Evolutionary conservation across 2,113 vertebrate genomes (phyloP), one percentile per base, ranked within the genome.

Genomic region (Carassius carassius): DNA sequence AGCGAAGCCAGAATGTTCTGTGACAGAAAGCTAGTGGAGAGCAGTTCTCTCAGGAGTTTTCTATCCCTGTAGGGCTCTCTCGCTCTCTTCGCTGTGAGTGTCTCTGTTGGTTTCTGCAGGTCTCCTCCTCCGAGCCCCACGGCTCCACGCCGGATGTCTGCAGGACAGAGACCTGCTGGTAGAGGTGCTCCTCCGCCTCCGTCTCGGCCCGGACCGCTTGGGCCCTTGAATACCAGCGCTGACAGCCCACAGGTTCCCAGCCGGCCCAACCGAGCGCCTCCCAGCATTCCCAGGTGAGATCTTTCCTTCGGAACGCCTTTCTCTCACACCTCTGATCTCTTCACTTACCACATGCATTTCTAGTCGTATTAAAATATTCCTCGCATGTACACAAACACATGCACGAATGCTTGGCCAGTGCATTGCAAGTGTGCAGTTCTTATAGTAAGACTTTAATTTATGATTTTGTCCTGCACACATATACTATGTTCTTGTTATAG

Each of bases 221-320:
- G 96, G 37, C 95, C 96, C 0, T 96, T 98, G 80, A 96, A 96
- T 23, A 95, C 94, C 84, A 94, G 89, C 72, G 94, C 92, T 35
- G 97, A 98, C 7, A 95, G 95, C 89, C 97, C 97, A 0, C 97
- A 98, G 89, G 94, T 98, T 37, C 97, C 97, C 2, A 98, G 96
- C 25, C 94, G 97, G 83, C 97, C 98, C 0, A 96, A 96, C 5
- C 91, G 97, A 87, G 97, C 97, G 44, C 97, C 97, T 60, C 97
- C 97, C 76, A 97, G 95, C 7, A 94, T 98, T 84, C 98, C 98
- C 56, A 99, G 97, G 98, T 99, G 35, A 70, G 67, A 21, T 37
- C 16, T 35, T 3, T 19, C 14, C 65, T 25, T 37, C 35, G 3
- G 35, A 37, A 37, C 37, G 37, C 37, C 41, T 44, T 44, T 44